A percentile compares a stretch with the other conserved stretches of the same genome.
Evolutionary conservation across 2,888 invertebrate species (phyloP).

Genomic region (Timema podura): DNA sequence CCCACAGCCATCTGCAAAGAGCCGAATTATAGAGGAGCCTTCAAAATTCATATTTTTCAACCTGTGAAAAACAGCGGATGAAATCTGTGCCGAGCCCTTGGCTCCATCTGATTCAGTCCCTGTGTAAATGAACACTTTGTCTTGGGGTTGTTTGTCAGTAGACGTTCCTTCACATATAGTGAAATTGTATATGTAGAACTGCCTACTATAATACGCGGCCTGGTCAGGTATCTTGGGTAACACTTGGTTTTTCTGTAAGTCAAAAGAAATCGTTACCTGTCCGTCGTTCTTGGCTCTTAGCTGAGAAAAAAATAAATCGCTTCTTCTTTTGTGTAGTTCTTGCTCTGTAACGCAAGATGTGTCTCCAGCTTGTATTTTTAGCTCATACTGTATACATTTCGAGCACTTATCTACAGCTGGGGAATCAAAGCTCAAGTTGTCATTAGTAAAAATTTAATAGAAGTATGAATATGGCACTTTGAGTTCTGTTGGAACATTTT

Average conservation of each 20-base stretch:
- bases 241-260: background rate
- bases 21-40: background rate
- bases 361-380: no score
- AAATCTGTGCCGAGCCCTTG: background rate
- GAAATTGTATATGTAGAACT: background rate
- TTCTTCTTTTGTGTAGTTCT: background rate
- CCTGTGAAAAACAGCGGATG: background rate
- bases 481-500: background rate
- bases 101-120: constrained; percentile 2
- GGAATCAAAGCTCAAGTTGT: background rate
- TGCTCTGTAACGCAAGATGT: no score
- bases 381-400: no score
- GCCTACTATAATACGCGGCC: background rate
- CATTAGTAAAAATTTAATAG: background rate
- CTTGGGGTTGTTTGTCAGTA: background rate
- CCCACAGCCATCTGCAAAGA: background rate
- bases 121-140: background rate
- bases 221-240: background rate
- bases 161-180: background rate
- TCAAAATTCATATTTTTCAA: background rate
- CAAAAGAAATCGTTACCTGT: background rate
- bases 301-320: background rate
- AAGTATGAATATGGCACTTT: background rate
- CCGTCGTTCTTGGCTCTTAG: background rate
- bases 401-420: no score